Conservation (phyloP, 2,797 vertebrate species). For the Allobates femoralis region DNA sequence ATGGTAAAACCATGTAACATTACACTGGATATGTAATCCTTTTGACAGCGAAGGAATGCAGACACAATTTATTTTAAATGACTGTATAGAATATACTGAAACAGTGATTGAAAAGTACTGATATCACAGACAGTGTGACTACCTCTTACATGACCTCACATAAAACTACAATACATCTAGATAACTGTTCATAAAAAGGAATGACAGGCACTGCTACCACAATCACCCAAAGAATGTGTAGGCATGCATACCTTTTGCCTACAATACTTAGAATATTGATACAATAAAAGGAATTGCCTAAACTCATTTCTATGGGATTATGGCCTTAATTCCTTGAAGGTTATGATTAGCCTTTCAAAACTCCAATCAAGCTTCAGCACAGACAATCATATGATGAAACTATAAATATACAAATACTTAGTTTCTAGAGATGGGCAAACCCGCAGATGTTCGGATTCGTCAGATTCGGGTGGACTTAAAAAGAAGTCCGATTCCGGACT, state of each 20-base stretch:
- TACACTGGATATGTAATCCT: constrained; percentile 9
- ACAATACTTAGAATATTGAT: background rate
- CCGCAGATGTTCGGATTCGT: no score
- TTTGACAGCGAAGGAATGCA: background rate
- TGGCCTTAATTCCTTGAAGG: background rate
- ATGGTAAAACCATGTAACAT: background rate
- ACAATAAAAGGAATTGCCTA: background rate
- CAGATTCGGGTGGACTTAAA: no score
- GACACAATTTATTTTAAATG: background rate
- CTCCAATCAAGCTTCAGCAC: background rate
- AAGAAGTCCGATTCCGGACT: no score
- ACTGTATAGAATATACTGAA: background rate
- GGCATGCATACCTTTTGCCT: background rate
- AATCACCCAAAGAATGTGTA: background rate
- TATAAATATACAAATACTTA: no score
- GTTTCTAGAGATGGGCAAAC: no score
- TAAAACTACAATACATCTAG: background rate
- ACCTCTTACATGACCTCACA: constrained; percentile 4
- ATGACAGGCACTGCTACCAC: background rate
- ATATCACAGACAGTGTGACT: background rate
- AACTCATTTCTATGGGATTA: background rate
- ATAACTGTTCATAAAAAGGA: background rate
- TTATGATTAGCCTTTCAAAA: background rate
- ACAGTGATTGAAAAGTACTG: constrained; percentile 6
- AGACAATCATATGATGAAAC: no score